These are phyloP conservation scores for Micrastur ruficollis DNA, from an alignment of 2,797 vertebrate genomes.

Conservation along the genomic window DNA sequence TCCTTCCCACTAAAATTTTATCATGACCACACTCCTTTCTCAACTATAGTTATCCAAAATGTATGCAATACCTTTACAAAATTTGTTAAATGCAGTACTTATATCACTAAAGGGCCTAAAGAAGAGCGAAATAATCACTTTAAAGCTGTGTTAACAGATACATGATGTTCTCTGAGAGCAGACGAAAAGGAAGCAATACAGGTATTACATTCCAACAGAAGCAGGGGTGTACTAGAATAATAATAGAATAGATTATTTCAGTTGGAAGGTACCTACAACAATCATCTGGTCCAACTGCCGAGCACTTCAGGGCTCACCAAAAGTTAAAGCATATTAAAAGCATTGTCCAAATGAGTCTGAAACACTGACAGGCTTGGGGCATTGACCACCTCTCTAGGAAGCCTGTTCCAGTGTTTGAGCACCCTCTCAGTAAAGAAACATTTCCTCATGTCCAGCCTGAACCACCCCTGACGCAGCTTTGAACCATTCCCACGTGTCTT, in stretches of 20 bases:
- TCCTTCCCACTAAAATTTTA: background rate
- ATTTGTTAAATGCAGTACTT: background rate
- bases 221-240: background rate
- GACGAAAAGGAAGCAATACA: background rate
- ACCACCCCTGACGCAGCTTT: background rate
- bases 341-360: background rate
- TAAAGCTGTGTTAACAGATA: background rate
- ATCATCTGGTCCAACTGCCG: background rate
- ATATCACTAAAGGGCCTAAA: background rate
- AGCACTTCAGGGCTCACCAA: background rate
- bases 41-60: background rate
- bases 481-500: rapidly evolving
- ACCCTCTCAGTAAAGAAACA: background rate
- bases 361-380: too few relatives aligned
- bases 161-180: background rate
- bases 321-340: background rate
- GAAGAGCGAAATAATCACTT: background rate
- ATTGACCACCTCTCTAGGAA: too few relatives aligned
- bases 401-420: too few relatives aligned
- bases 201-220: background rate
- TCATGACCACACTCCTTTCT: background rate
- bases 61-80: background rate
- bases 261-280: background rate
- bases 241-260: background rate
- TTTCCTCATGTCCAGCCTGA: background rate